Conservation (phyloP, 1,140 invertebrate genomes). For the Drosophila bocqueti region DNA sequence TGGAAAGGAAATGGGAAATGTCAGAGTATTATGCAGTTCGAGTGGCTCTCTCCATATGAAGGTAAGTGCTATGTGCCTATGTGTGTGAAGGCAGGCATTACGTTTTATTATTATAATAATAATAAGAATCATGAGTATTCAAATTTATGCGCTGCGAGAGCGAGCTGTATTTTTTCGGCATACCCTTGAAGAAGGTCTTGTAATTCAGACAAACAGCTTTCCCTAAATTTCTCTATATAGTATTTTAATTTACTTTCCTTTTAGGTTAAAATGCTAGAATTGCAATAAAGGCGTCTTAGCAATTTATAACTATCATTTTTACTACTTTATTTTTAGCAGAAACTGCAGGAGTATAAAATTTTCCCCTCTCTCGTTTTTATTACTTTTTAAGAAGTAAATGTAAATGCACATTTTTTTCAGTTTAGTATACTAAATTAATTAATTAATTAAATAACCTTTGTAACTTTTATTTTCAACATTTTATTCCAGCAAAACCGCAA, state of each 20-base stretch:
- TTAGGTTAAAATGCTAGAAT: not conserved
- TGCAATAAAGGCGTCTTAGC: not conserved
- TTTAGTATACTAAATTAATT: too few species aligned
- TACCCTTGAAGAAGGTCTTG: not conserved
- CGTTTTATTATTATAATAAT: slow-evolving; percentile 52
- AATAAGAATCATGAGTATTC: slow-evolving; percentile 66
- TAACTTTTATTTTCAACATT: not conserved
- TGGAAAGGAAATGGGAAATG: slow-evolving; percentile 29
- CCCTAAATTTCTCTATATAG: not conserved
- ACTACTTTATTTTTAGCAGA: too few species aligned
- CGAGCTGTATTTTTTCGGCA: slow-evolving; percentile 11
- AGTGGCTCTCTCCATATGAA: not conserved
- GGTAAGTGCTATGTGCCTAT: too few species aligned
- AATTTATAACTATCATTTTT: not conserved
- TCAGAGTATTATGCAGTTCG: slow-evolving; percentile 18
- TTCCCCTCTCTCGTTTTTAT: too few species aligned
- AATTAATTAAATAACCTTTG: too few species aligned
- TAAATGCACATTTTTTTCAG: too few species aligned
- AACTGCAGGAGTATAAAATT: too few species aligned
- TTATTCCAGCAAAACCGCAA: not conserved
- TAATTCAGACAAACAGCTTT: not conserved
- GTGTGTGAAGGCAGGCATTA: slow-evolving; percentile 13
- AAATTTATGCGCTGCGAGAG: slow-evolving; percentile 61
- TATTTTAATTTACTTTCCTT: not conserved
- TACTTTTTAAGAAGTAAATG: too few species aligned